Evolutionary conservation across 2,797 vertebrate genomes (phyloP).

Genomic region (Gobionotothen gibberifrons): DNA sequence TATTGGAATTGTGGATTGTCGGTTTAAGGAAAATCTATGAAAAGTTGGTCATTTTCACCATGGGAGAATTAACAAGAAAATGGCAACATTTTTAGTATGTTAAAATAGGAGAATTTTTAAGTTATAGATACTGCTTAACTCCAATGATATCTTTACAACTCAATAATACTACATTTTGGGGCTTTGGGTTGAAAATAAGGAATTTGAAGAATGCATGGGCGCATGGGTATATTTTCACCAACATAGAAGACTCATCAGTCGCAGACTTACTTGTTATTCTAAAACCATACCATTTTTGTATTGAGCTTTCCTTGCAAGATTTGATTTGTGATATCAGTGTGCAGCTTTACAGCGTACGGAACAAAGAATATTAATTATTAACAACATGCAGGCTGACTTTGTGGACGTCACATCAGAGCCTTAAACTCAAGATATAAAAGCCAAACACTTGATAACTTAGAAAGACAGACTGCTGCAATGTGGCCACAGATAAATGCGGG

Average conservation of each 20-base stretch:
- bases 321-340: neutral
- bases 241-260: neutral
- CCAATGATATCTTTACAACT: neutral
- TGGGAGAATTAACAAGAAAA: neutral
- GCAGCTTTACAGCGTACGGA: neutral
- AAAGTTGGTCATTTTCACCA: neutral
- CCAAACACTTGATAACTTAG: neutral
- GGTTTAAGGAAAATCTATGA: neutral
- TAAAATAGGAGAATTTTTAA: neutral
- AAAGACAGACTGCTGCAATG: neutral
- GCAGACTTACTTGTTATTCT: neutral
- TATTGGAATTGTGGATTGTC: neutral
- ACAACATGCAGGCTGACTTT: neutral
- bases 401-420: conserved; percentile 1
- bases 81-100: neutral
- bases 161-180: neutral
- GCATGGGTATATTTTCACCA: neutral
- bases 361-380: neutral
- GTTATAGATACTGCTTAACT: neutral
- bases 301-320: neutral
- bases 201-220: neutral
- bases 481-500: conserved; percentile 1
- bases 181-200: too few relatives aligned
- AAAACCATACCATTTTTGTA: neutral
- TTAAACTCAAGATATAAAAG: neutral